phyloP scores from a whole-genome alignment of 2,797 vertebrate species.

The Melanogrammus aeglefinus region DNA sequence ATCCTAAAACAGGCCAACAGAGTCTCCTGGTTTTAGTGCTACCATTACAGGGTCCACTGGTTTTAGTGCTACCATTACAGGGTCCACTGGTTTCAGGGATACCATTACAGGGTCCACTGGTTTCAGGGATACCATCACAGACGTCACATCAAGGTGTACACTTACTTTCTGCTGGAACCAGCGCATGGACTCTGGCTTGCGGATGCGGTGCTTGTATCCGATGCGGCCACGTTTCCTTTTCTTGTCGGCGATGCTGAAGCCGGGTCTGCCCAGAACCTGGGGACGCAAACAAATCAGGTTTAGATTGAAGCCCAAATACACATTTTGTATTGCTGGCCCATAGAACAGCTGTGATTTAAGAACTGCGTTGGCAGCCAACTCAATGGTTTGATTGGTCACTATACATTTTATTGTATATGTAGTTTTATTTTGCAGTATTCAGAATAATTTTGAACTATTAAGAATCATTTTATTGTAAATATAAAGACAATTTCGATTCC shows the following conservation, averaged over 20 bases:
- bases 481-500: no score
- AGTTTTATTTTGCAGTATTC: no score
- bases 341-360: neutral
- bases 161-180: slow-evolving; percentile 99
- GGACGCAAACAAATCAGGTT: neutral
- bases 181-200: slow-evolving; percentile 98
- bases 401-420: no score
- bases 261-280: slow-evolving; percentile 95
- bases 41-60: no score
- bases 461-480: no score
- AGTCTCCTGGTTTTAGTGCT: no score
- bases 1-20: neutral
- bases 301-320: neutral
- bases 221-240: slow-evolving; percentile 94
- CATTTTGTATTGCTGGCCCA: neutral
- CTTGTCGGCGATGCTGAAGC: slow-evolving; percentile 98
- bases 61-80: no score
- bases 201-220: slow-evolving; percentile 94
- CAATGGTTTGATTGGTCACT: neutral
- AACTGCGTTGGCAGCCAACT: no score
- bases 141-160: neutral
- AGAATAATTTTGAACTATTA: no score
- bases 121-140: no score
- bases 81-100: no score
- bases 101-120: no score